A percentile compares a stretch with the other conserved stretches of the same genome.
These are phyloP conservation scores for Cephus cinctus DNA, from an alignment of 1,140 invertebrate species.

Conservation along the genomic window DNA sequence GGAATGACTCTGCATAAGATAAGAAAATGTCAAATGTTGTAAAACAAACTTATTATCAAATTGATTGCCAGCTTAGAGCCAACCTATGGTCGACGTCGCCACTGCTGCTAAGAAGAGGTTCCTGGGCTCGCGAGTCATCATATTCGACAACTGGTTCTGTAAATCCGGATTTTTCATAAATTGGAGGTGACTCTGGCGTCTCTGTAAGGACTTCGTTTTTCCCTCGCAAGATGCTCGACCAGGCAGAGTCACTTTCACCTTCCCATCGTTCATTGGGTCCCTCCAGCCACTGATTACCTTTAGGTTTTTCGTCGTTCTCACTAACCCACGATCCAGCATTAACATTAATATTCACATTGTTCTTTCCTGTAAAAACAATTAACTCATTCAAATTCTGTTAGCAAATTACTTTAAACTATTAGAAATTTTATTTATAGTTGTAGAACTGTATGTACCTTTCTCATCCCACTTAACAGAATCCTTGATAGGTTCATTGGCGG, in stretches of 20 bases:
- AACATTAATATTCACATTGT: slow-evolving; percentile 46
- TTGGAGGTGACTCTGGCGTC: slow-evolving; percentile 67
- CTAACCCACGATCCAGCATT: slow-evolving; percentile 39
- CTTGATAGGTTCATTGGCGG: slow-evolving; percentile 40
- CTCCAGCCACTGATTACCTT: slow-evolving; percentile 42
- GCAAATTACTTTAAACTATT: too few relatives aligned
- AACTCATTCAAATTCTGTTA: too few relatives aligned
- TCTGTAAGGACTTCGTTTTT: slow-evolving; percentile 46
- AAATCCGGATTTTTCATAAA: slow-evolving; percentile 62
- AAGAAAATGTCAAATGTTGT: slow-evolving; percentile 4
- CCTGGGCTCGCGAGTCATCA: slow-evolving; percentile 53
- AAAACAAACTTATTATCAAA: slow-evolving; percentile 1
- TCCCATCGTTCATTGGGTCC: slow-evolving; percentile 45
- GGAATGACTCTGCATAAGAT: slow-evolving; percentile 41
- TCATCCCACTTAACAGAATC: slow-evolving; percentile 46
- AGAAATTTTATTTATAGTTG: too few relatives aligned
- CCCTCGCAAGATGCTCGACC: slow-evolving; percentile 32
- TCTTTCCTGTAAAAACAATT: slow-evolving; percentile 34
- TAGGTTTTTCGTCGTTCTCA: slow-evolving; percentile 40
- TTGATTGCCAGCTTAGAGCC: too few relatives aligned
- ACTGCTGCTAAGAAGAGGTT: slow-evolving; percentile 47
- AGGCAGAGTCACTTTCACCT: slow-evolving; percentile 35
- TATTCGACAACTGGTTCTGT: slow-evolving; percentile 60
- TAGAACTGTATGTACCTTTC: slow-evolving; percentile 36
- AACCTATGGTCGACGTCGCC: slow-evolving; percentile 64